These are phyloP conservation scores for Dorcus hopei DNA, from an alignment of 2,888 invertebrate species.

Conservation along the genomic window DNA sequence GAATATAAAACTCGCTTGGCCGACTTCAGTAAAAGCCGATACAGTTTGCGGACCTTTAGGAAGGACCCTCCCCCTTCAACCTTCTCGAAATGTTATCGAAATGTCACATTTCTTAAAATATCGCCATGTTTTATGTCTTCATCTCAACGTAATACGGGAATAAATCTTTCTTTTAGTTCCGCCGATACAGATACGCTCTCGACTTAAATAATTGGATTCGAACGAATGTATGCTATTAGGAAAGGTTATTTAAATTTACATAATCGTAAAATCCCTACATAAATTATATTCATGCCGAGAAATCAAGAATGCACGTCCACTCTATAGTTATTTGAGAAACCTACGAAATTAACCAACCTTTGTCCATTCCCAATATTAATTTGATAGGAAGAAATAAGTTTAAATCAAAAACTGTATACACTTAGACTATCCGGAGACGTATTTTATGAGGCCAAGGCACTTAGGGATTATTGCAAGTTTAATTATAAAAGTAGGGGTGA, in stretches of 20 bases:
- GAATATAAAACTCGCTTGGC: constrained; percentile 16
- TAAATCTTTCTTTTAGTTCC: constrained; percentile 12
- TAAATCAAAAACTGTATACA: constrained; percentile 30
- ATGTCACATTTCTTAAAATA: constrained; percentile 34
- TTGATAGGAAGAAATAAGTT: constrained; percentile 24
- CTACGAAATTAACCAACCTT: no score
- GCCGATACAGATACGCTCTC: constrained; percentile 15
- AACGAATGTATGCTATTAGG: no score
- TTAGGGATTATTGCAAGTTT: constrained; percentile 38
- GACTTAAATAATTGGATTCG: constrained; percentile 10
- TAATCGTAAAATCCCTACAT: no score
- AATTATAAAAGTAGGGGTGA: constrained; percentile 40
- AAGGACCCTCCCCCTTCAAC: constrained; percentile 19
- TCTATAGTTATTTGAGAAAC: no score
- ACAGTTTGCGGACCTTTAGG: constrained; percentile 14
- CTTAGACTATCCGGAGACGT: constrained; percentile 29
- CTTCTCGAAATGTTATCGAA: constrained; percentile 30
- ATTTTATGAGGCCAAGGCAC: constrained; percentile 34
- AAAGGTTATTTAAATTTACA: neutral
- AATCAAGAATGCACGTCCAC: no score
- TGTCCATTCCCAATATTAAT: no score
- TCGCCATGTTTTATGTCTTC: constrained; percentile 32
- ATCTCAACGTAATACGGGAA: constrained; percentile 23
- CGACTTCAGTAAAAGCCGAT: constrained; percentile 10
- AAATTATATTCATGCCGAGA: no score